Percentiles rank a stretch among this genome's conserved stretches.
These are phyloP conservation scores for Willisornis vidua DNA, from an alignment of 2,113 vertebrate genomes.

Conservation along the genomic window DNA sequence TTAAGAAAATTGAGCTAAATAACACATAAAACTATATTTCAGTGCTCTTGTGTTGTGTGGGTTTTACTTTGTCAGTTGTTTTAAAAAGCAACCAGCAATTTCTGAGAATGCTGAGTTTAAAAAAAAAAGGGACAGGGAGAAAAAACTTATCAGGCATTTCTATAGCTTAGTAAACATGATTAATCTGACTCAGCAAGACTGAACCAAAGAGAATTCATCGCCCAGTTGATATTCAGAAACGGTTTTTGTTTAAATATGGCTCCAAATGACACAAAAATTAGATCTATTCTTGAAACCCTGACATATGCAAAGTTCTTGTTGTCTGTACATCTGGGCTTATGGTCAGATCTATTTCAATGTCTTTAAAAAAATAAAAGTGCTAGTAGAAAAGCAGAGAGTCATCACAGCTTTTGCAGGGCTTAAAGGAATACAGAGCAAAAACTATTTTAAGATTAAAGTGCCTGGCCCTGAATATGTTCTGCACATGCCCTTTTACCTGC, in stretches of 20 bases:
- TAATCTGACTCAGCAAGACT: conserved; percentile 13
- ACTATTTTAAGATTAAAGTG: neutral
- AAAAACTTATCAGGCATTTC: conserved; percentile 36
- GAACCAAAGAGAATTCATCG: neutral
- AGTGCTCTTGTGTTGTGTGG: neutral
- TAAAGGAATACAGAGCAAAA: neutral
- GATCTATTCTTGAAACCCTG: neutral
- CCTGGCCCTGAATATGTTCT: neutral
- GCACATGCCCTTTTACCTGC: neutral
- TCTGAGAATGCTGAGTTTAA: conserved; percentile 18
- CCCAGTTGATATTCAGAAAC: neutral
- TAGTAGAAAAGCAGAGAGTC: neutral
- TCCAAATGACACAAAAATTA: neutral
- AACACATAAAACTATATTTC: neutral
- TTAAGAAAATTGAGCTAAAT: conserved; percentile 39
- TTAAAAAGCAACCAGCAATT: conserved; percentile 29
- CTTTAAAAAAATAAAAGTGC: neutral
- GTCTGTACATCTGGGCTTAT: neutral
- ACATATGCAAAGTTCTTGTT: neutral
- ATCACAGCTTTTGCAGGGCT: neutral
- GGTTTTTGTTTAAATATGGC: neutral
- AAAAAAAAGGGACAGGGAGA: neutral
- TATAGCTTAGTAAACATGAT: neutral
- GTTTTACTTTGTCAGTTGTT: conserved; percentile 52
- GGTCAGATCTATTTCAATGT: neutral